Conservation (phyloP, 2,888 invertebrate genomes). For the Artemia sinica region DNA sequence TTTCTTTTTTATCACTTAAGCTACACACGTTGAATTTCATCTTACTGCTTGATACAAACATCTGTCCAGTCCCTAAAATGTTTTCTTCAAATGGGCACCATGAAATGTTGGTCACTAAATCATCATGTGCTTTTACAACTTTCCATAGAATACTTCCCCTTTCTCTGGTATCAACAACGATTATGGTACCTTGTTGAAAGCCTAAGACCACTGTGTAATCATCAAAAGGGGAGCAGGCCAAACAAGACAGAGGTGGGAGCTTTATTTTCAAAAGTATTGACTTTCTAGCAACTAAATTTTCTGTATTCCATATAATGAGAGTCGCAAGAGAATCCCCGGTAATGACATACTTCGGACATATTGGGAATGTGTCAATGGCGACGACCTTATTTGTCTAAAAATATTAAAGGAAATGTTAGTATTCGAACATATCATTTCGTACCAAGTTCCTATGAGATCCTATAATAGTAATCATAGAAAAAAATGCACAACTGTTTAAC, state of each 20-base stretch:
- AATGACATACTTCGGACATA: background rate
- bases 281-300: background rate
- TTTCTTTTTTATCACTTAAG: background rate
- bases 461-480: too few relatives aligned
- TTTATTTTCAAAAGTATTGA: background rate
- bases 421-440: too few relatives aligned
- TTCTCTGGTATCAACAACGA: background rate
- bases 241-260: background rate
- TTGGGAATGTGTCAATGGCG: background rate
- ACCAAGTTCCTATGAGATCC: too few relatives aligned
- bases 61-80: background rate
- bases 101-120: constrained; percentile 5
- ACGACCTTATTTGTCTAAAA: constrained; percentile 9
- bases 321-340: constrained; percentile 11
- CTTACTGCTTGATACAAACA: background rate
- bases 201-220: background rate
- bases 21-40: background rate
- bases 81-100: background rate
- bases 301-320: background rate
- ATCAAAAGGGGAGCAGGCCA: background rate
- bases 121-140: constrained; percentile 5
- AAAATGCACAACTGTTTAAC: too few relatives aligned
- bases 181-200: constrained; percentile 6
- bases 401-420: background rate
- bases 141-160: background rate